A percentile compares a stretch with the other conserved stretches of the same genome.
These are phyloP conservation scores for Ptychadena robeensis DNA, from an alignment of 2,797 vertebrate genomes.

Conservation along the genomic window DNA sequence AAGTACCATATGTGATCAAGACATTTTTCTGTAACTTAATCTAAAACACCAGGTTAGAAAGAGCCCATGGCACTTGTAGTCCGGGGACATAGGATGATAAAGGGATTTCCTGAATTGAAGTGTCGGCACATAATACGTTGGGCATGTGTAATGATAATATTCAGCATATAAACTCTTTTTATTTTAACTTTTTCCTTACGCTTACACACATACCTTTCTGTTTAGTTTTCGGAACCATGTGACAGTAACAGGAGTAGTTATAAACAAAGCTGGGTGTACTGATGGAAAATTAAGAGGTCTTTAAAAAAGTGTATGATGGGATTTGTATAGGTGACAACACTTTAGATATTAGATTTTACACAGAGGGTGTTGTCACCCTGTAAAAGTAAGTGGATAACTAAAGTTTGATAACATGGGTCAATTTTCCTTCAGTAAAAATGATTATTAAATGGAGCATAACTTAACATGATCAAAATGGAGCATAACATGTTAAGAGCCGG, in stretches of 20 bases:
- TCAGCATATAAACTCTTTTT: background rate
- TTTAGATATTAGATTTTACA: background rate
- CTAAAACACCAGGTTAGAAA: background rate
- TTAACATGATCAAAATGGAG: too few species aligned
- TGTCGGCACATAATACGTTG: too few species aligned
- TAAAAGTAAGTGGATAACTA: background rate
- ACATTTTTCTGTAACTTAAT: background rate
- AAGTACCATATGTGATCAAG: background rate
- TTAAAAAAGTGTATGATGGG: too few species aligned
- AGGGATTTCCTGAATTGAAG: background rate
- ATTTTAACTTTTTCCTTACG: too few species aligned
- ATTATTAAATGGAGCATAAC: too few species aligned
- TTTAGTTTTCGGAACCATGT: background rate
- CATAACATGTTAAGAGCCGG: too few species aligned
- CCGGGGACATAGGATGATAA: background rate
- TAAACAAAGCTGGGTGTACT: too few species aligned
- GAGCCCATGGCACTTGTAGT: background rate
- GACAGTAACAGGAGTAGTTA: background rate
- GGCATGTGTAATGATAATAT: background rate
- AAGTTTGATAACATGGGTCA: too few species aligned
- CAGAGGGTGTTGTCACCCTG: background rate
- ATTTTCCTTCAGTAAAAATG: too few species aligned
- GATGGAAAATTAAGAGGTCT: too few species aligned
- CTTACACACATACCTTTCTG: background rate
- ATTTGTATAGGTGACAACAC: too few species aligned